These are phyloP conservation scores for Orthosia cruda DNA, from an alignment of 2,888 invertebrate species.

Conservation along the genomic window DNA sequence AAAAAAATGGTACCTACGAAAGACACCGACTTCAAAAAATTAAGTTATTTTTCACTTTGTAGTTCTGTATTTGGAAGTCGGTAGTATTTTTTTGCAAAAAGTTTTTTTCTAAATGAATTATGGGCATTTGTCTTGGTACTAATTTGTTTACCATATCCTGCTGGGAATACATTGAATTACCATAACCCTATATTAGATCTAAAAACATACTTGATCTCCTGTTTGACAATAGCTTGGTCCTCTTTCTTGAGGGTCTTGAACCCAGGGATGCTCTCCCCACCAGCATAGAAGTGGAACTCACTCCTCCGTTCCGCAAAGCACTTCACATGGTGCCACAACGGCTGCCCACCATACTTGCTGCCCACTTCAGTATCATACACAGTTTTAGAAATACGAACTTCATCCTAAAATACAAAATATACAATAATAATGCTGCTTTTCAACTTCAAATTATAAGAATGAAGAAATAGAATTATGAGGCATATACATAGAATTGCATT, in stretches of 20 bases:
- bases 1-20: no score
- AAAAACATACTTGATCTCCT: slow-evolving; percentile 92
- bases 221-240: slow-evolving; percentile 93
- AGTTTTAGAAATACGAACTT: slow-evolving; percentile 95
- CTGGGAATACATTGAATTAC: no score
- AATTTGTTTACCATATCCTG: no score
- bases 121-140: no score
- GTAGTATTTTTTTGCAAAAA: no score
- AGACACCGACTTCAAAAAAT: no score
- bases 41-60: no score
- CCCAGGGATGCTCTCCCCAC: slow-evolving; percentile 95
- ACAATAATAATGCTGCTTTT: not conserved
- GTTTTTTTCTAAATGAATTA: no score
- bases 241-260: slow-evolving; percentile 93
- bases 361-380: slow-evolving; percentile 96
- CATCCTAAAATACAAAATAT: slow-evolving; percentile 89
- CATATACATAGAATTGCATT: not conserved
- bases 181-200: not conserved
- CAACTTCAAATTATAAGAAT: not conserved
- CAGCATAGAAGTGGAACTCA: slow-evolving; percentile 94
- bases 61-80: no score
- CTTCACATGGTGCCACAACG: slow-evolving; percentile 97
- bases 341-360: slow-evolving; percentile 95
- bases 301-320: slow-evolving; percentile 96
- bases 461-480: not conserved